A percentile compares a stretch with the other conserved stretches of the same genome.
phyloP scores from a whole-genome alignment of 2,888 invertebrate genomes.

The Odontocolon sp. region DNA sequence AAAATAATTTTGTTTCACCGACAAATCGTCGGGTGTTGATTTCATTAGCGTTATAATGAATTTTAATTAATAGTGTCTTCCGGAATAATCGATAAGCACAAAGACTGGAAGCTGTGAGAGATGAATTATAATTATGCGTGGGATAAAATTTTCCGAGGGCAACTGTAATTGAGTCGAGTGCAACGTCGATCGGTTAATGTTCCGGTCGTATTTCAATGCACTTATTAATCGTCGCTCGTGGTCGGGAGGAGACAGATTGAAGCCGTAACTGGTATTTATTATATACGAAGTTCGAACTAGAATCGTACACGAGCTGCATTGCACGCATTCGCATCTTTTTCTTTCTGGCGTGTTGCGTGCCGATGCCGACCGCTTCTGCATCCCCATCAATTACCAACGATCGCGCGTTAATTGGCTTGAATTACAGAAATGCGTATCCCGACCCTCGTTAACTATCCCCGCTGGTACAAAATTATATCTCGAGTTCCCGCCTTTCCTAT shows the following conservation, averaged over 20 bases:
- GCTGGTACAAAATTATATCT: slow-evolving; percentile 58
- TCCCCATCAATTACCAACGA: slow-evolving; percentile 68
- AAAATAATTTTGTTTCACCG: no score
- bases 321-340: slow-evolving; percentile 23
- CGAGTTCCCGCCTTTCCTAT: background rate
- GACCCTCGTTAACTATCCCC: slow-evolving; percentile 61
- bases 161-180: slow-evolving; percentile 47
- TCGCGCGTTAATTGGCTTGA: slow-evolving; percentile 70
- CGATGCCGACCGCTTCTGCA: slow-evolving; percentile 57
- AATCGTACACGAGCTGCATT: slow-evolving; percentile 1
- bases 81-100: slow-evolving; percentile 5
- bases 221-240: slow-evolving; percentile 63
- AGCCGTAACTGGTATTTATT: slow-evolving; percentile 4
- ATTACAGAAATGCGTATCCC: slow-evolving; percentile 69
- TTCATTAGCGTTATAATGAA: no score
- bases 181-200: slow-evolving; percentile 56
- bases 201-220: slow-evolving; percentile 65
- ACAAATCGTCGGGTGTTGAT: no score
- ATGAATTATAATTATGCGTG: slow-evolving; percentile 20
- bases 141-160: background rate
- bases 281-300: background rate
- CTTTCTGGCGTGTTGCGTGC: slow-evolving; percentile 60
- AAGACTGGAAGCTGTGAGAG: background rate
- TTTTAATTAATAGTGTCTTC: no score
- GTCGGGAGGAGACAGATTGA: slow-evolving; percentile 43